Conservation (phyloP, 2,888 invertebrate genomes). For the Eilema caniola region DNA sequence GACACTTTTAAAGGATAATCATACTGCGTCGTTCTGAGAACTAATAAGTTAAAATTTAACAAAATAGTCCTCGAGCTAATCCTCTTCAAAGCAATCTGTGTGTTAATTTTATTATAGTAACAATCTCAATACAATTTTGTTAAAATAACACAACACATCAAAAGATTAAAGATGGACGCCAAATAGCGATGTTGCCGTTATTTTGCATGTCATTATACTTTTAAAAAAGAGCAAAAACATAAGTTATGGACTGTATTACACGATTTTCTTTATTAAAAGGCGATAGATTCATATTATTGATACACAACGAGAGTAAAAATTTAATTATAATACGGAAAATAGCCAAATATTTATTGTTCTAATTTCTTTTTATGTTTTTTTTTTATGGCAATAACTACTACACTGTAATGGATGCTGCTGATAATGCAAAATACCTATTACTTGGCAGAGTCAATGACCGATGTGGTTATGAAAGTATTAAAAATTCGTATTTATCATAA, state of each 20-base stretch:
- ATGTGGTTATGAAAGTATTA: conserved; percentile 42
- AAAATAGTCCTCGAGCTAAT: conserved; percentile 51
- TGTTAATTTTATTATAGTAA: conserved; percentile 47
- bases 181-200: conserved; percentile 79
- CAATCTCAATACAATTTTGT: conserved; percentile 68
- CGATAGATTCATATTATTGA: neutral
- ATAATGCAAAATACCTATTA: conserved; percentile 55
- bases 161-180: conserved; percentile 86
- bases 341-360: neutral
- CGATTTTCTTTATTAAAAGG: neutral
- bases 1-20: conserved; percentile 72
- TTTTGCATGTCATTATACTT: conserved; percentile 60
- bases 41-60: conserved; percentile 56
- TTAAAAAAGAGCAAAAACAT: conserved; percentile 37
- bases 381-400: conserved; percentile 37
- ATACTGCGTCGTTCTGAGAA: conserved; percentile 55
- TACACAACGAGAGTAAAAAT: neutral
- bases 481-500: conserved; percentile 22
- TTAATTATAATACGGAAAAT: neutral
- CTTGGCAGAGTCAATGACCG: conserved; percentile 51
- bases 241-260: neutral
- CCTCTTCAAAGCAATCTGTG: conserved; percentile 36
- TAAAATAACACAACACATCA: conserved; percentile 84
- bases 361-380: conserved; percentile 24
- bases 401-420: conserved; percentile 47